Conservation (phyloP, 37 sponge, comb jelly and placozoan genomes). For the Mnemiopsis leidyi region DNA sequence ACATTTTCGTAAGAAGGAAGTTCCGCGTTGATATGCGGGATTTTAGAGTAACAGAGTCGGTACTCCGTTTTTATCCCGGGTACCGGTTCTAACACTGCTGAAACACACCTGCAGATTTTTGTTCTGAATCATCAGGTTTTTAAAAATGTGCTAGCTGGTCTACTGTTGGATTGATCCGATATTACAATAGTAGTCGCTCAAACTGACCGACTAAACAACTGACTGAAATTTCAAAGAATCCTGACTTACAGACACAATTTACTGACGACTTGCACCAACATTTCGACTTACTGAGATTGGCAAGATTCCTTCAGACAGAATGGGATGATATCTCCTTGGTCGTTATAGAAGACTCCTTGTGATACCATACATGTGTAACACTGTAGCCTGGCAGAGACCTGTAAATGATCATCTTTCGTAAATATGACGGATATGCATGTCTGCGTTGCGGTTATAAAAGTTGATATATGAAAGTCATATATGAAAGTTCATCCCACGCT, state of each 20-base stretch:
- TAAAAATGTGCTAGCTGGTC: not conserved
- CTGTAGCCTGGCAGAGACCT: not conserved
- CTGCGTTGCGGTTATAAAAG: too few relatives aligned
- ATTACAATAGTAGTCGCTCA: too few relatives aligned
- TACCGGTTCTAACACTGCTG: not conserved
- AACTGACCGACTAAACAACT: not conserved
- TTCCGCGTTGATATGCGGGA: not conserved
- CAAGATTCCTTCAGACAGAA: not conserved
- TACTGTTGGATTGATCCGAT: not conserved
- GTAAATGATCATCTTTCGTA: too few relatives aligned
- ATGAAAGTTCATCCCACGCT: too few relatives aligned
- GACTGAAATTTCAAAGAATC: too few relatives aligned
- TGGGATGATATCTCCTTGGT: not conserved
- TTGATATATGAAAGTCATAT: too few relatives aligned
- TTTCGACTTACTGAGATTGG: not conserved
- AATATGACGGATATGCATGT: too few relatives aligned
- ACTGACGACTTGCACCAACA: not conserved
- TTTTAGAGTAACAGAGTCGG: not conserved
- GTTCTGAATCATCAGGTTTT: too few relatives aligned
- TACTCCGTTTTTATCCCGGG: not conserved
- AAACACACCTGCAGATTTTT: not conserved
- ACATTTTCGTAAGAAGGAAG: slow-evolving; percentile 1
- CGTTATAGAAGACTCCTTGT: not conserved
- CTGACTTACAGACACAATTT: not conserved
- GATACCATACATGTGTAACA: not conserved